Conservation (phyloP, 2,888 invertebrate species). For the Flabesymbios commensalis region DNA sequence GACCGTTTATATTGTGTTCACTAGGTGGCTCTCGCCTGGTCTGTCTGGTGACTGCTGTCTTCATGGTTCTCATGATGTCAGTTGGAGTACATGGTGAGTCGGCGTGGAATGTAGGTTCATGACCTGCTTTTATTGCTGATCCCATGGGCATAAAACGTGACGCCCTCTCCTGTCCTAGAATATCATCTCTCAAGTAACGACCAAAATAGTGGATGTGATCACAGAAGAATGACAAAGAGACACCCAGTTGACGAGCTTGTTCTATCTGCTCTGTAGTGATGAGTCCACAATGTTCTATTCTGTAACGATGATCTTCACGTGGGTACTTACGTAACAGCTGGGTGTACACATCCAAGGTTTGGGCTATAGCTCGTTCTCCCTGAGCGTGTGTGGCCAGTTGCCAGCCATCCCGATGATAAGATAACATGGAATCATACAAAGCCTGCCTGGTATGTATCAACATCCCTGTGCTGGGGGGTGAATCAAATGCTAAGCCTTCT, state of each 20-base stretch:
- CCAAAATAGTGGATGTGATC: conserved; percentile 1
- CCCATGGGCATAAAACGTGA: not conserved
- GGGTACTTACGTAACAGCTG: not conserved
- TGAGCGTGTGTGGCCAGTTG: not conserved
- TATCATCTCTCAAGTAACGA: not conserved
- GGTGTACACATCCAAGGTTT: not conserved
- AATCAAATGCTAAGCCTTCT: not conserved
- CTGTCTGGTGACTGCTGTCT: not conserved
- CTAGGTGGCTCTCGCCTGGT: too few species aligned
- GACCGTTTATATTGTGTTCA: too few species aligned
- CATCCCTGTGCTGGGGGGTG: not conserved
- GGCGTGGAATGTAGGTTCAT: not conserved
- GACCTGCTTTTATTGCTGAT: not conserved
- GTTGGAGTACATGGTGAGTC: not conserved
- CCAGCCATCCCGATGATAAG: not conserved
- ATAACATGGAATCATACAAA: not conserved
- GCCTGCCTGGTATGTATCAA: not conserved
- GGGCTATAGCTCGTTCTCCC: not conserved
- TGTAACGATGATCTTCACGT: not conserved
- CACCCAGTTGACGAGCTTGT: not conserved
- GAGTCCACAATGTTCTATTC: not conserved
- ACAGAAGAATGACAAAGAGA: not conserved
- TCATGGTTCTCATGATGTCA: not conserved
- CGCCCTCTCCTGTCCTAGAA: not conserved
- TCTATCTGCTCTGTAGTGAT: not conserved